Evolutionary conservation across 2,888 invertebrate genomes (phyloP), one percentile per base, ranked within the genome.

Genomic region (Odontocolon sp.): DNA sequence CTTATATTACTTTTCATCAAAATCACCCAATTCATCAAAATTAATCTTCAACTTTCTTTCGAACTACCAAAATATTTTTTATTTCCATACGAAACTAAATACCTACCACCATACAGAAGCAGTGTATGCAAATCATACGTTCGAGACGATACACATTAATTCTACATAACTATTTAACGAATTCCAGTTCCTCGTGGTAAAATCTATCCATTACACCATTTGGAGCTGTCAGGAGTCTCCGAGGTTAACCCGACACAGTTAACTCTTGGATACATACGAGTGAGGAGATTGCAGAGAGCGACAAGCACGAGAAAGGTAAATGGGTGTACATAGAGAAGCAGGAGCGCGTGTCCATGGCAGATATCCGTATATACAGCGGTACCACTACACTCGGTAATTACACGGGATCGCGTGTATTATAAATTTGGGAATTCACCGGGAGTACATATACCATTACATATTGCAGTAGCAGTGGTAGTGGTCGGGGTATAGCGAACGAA

Each of bases 391-490:
- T n/a, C n/a, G n/a, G 59, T 59, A 59, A 59, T 59, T 59, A 59
- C 42, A 59, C 59, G 59, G 14, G 42, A 16, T 42, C 26, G 59
- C 40, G 28, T 59, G 59, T 59, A 59, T 64, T 52, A 52, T 64
- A 64, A 64, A 64, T 64, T 64, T 57, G 67, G 33, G 56, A 67
- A 36, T 26, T 54, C 23, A 21, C 31, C 47, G 6, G 23, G 1
- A n/a, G 52, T 47, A 47, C 21, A 23, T 47, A 36, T 36, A 36
- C 14, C 52, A 40, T 26, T 36, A 38, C 36, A 26, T 9, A 42
- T 16, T 18, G n/a, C 28, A 28, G 42, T 16, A 23, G 23, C 40
- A 28, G 42, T 28, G 8, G 26, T 40, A 26, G 42, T 59, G 26
- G 28, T 26, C 18, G 59, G 40, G 9, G 16, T 42, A 28, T n/a